A percentile compares a stretch with the other conserved stretches of the same genome.
Evolutionary conservation across 2,888 invertebrate species (phyloP).

Genomic region (Drosophila borealis): DNA sequence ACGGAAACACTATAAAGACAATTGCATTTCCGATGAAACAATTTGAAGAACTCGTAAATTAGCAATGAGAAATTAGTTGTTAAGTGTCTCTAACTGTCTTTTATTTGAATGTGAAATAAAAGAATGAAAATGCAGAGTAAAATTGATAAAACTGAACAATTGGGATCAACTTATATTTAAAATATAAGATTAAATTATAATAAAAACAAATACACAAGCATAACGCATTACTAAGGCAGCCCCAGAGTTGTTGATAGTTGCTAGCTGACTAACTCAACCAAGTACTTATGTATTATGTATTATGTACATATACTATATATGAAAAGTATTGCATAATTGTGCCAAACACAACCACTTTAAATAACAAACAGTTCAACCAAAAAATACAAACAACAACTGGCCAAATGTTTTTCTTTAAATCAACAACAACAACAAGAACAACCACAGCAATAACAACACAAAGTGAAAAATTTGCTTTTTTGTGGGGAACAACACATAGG

Average conservation of each 20-base stretch:
- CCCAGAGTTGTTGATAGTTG: constrained; percentile 33
- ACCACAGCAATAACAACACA: constrained; percentile 46
- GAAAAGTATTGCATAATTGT: constrained; percentile 65
- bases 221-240: constrained; percentile 47
- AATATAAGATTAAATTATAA: constrained; percentile 83
- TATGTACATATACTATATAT: constrained; percentile 2
- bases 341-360: constrained; percentile 52
- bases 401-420: constrained; percentile 54
- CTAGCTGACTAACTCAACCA: constrained; percentile 8
- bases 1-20: constrained; percentile 49
- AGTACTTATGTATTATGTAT: neutral
- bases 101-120: constrained; percentile 56
- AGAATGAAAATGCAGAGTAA: constrained; percentile 76
- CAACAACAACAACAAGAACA: constrained; percentile 27
- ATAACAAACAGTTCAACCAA: constrained; percentile 33
- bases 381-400: constrained; percentile 40
- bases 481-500: constrained; percentile 83
- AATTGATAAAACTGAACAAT: constrained; percentile 85
- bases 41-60: constrained; percentile 47
- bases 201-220: constrained; percentile 51
- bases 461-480: constrained; percentile 69
- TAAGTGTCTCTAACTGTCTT: constrained; percentile 68
- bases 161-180: constrained; percentile 85
- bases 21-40: constrained; percentile 53
- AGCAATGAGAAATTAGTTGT: constrained; percentile 47